phyloP scores from a whole-genome alignment of 92 coral and sea anemone species.

The Epizoanthus scotinus region DNA sequence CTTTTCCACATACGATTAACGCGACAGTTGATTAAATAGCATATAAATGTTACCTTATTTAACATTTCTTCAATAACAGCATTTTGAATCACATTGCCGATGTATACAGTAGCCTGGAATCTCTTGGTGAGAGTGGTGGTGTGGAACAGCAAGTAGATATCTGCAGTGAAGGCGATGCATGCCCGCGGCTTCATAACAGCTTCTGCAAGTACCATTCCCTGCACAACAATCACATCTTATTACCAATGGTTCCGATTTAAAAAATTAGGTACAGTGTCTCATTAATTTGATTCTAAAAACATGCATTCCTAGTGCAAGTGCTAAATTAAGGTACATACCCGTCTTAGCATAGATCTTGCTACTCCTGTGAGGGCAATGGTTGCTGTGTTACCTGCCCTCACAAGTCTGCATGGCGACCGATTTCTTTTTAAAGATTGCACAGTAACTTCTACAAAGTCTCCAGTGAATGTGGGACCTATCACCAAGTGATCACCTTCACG shows the following conservation, averaged over 20 bases:
- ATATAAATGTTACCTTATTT: constrained; percentile 64
- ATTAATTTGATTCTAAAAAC: too few species aligned
- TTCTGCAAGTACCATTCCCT: constrained; percentile 95
- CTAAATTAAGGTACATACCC: constrained; percentile 62
- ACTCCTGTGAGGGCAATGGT: constrained; percentile 89
- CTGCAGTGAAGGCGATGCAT: constrained; percentile 82
- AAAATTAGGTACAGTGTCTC: too few species aligned
- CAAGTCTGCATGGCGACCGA: constrained; percentile 90
- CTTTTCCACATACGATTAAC: not conserved
- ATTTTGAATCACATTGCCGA: constrained; percentile 89
- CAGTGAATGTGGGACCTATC: constrained; percentile 79
- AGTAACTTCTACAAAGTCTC: constrained; percentile 74
- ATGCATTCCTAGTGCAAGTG: too few species aligned
- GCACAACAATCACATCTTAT: not conserved
- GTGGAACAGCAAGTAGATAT: constrained; percentile 86
- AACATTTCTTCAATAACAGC: constrained; percentile 87
- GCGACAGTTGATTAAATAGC: not conserved
- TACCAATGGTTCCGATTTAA: not conserved
- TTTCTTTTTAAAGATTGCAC: constrained; percentile 89
- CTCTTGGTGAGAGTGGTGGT: constrained; percentile 76
- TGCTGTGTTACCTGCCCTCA: constrained; percentile 96
- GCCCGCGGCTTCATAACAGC: constrained; percentile 70
- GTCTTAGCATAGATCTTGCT: constrained; percentile 71
- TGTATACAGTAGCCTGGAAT: constrained; percentile 92
- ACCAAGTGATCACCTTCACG: constrained; percentile 90